Evolutionary conservation across 2,888 invertebrate species (phyloP).

Genomic region (Dicyrtomina minuta): DNA sequence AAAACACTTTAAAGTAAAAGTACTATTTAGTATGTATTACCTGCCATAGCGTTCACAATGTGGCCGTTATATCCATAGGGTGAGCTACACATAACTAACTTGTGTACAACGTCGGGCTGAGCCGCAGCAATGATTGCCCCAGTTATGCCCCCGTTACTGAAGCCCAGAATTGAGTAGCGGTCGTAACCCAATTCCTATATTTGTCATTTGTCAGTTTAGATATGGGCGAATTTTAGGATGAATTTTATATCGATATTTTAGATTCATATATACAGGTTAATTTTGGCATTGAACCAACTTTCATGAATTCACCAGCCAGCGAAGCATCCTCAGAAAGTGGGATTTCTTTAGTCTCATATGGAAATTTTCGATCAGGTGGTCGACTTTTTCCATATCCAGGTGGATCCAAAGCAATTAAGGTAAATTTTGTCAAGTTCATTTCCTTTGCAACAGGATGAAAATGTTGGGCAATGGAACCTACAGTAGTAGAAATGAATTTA

Average conservation of each 20-base stretch:
- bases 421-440: constrained; percentile 65
- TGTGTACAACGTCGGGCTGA: constrained; percentile 56
- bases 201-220: too few relatives aligned
- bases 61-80: too few relatives aligned
- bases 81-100: constrained; percentile 69
- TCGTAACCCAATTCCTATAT: constrained; percentile 54
- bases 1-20: too few relatives aligned
- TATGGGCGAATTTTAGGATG: too few relatives aligned
- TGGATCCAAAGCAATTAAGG: constrained; percentile 71
- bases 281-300: constrained; percentile 2
- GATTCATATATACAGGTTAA: too few relatives aligned
- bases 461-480: too few relatives aligned
- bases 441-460: constrained; percentile 55
- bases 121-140: constrained; percentile 57
- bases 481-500: too few relatives aligned
- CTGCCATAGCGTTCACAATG: too few relatives aligned
- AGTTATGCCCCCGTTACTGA: constrained; percentile 83
- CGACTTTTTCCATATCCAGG: constrained; percentile 39
- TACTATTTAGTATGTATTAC: too few relatives aligned
- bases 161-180: constrained; percentile 67
- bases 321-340: background rate
- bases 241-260: too few relatives aligned
- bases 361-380: background rate
- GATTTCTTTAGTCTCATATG: background rate
- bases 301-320: constrained; percentile 2